phyloP scores from a whole-genome alignment of 2,888 invertebrate genomes.

The Bellardia bayeri region DNA sequence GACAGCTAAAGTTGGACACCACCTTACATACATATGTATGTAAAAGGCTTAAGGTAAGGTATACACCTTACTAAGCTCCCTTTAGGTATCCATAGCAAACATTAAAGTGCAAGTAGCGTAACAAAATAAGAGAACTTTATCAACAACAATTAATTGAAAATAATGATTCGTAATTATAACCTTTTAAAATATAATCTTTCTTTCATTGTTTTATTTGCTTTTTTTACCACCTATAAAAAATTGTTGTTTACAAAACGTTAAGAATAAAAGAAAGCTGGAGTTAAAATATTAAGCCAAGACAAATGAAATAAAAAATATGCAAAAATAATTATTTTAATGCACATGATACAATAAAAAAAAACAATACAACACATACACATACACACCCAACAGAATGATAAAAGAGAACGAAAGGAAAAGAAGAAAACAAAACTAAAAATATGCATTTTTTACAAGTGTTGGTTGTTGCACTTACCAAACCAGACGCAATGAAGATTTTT shows the following conservation, averaged over 20 bases:
- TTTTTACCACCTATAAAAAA: conserved; percentile 34
- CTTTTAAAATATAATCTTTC: neutral
- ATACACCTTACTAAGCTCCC: too few relatives aligned
- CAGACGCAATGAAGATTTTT: conserved; percentile 79
- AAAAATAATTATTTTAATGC: conserved; percentile 73
- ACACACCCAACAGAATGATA: neutral
- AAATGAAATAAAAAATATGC: conserved; percentile 42
- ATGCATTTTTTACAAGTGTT: conserved; percentile 61
- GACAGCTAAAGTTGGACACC: too few relatives aligned
- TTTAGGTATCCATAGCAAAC: too few relatives aligned
- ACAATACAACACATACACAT: neutral
- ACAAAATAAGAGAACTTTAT: neutral
- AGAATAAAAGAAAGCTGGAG: neutral
- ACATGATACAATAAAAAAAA: conserved; percentile 40
- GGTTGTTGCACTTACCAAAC: conserved; percentile 78
- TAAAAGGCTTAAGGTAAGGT: too few relatives aligned
- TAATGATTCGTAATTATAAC: neutral
- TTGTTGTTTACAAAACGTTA: conserved; percentile 44
- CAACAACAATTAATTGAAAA: neutral
- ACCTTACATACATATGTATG: too few relatives aligned
- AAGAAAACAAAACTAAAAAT: conserved; percentile 29
- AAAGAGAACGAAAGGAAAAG: conserved; percentile 22
- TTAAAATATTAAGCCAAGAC: neutral
- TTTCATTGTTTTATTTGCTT: neutral
- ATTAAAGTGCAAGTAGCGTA: too few relatives aligned